Conservation (phyloP, 2,113 vertebrate species). For the Ascaphus truei region DNA sequence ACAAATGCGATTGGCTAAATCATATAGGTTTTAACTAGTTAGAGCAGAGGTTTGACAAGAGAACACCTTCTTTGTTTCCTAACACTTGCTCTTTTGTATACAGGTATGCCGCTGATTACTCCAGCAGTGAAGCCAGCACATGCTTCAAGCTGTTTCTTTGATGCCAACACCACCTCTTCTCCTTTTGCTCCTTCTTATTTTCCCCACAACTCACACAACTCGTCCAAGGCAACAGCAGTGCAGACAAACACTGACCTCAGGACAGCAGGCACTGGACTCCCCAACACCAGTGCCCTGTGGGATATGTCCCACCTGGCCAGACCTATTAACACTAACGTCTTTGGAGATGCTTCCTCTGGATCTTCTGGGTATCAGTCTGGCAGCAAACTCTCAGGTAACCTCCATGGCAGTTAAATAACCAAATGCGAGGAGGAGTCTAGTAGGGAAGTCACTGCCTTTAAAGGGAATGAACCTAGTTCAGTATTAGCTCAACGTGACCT, state of each 20-base stretch:
- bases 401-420: too few relatives aligned
- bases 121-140: constrained; percentile 55
- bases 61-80: too few relatives aligned
- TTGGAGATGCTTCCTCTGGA: constrained; percentile 59
- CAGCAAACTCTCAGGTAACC: constrained; percentile 70
- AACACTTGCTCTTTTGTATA: constrained; percentile 23
- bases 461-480: too few relatives aligned
- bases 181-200: constrained; percentile 15
- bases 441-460: too few relatives aligned
- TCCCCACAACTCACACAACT: constrained; percentile 37
- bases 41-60: too few relatives aligned
- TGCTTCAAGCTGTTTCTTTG: constrained; percentile 38
- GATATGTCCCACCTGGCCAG: constrained; percentile 39
- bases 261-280: constrained; percentile 42
- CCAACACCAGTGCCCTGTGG: constrained; percentile 56
- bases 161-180: constrained; percentile 42
- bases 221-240: neutral
- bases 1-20: too few relatives aligned
- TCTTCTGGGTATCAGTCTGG: constrained; percentile 61
- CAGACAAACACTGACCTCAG: neutral
- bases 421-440: too few relatives aligned
- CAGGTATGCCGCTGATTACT: constrained; percentile 51
- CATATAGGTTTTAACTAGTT: too few relatives aligned
- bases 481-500: too few relatives aligned
- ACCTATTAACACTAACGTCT: constrained; percentile 43